A percentile compares a stretch with the other conserved stretches of the same genome.
Conservation (phyloP, 2,888 invertebrate species). For the Drosophila lutescens region DNA sequence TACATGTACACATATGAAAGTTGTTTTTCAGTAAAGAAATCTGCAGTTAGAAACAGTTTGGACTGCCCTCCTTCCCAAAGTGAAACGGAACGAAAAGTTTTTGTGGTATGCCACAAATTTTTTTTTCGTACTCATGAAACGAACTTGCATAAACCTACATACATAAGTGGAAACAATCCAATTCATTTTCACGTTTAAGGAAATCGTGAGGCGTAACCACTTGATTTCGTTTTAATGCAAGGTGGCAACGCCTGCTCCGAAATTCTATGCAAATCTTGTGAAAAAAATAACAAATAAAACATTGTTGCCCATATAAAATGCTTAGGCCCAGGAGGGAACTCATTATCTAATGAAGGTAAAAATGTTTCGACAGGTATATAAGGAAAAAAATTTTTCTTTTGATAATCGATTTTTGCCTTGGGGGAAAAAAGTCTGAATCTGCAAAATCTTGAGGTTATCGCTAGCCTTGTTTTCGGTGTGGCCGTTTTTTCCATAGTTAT, state of each 20-base stretch:
- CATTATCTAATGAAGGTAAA: background rate
- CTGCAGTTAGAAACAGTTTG: slow-evolving; percentile 11
- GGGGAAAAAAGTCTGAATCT: background rate
- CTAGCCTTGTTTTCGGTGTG: background rate
- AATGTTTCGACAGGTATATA: background rate
- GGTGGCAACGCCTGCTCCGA: slow-evolving; percentile 17
- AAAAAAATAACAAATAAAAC: background rate
- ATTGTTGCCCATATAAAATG: background rate
- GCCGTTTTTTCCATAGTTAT: background rate
- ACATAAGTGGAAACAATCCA: background rate
- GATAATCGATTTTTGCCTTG: background rate
- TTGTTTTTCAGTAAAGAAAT: slow-evolving; percentile 27
- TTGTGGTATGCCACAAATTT: slow-evolving; percentile 1
- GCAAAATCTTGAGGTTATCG: background rate
- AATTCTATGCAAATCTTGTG: no score
- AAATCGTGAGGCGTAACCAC: slow-evolving; percentile 15
- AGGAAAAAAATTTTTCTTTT: background rate
- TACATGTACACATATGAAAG: slow-evolving; percentile 33
- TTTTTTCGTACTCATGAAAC: background rate
- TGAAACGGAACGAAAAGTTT: background rate
- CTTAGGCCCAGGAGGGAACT: background rate
- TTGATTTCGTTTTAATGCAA: background rate
- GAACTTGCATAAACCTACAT: background rate
- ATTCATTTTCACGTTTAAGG: background rate
- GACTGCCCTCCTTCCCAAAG: background rate